Base-by-base conservation (phyloP, 2,797 vertebrate species). In the Meriones psammophilus region DNA sequence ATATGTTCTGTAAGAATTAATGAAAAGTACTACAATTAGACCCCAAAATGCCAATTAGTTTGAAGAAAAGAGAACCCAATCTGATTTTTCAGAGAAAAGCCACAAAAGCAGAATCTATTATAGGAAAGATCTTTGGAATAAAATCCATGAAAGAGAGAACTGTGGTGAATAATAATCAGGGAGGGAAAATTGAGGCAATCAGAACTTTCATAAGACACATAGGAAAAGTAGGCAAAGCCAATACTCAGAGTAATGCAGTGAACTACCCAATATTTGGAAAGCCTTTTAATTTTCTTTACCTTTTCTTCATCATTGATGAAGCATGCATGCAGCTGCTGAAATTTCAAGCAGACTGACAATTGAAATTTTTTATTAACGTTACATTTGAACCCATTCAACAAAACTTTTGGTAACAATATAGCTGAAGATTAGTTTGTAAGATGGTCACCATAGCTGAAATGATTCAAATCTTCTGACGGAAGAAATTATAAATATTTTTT, bases 61-160 rank as follows among this genome's bases (percentile, higher is more conserved):
- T 80, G 39, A 30, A 0, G 28, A 80, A 79, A 46, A 64, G 9
- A 88, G 13, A 97, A 86, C 14, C 81, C 60, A 97, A 89, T 96
- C 62, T 92, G 85, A 76, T 89, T 96, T 96, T 93, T 95, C 33
- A 76, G 93, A 96, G 68, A 89, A 97, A 97, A 96, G 36, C 92
- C 95, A 95, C 81, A 96, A 94, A 94, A 90, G 10, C 94, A 95
- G n/a, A 97, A 95, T 94, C 90, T 98, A 97, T 98, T 96, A 96
- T 76, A 91, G 92, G 68, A 96, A 98, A 98, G 97, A 96, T 68
- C n/a, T 97, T 96, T 91, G 92, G 68, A 97, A 97, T 96, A 92
- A 93, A 98, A 97, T 80, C 66, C 26, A 94, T 92, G 87, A 88
- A 74, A 89, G 94, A 95, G 50, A 88, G 94, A 98, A 97, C 39